phyloP scores from a whole-genome alignment of 2,888 invertebrate genomes.

The Mongoloraphidia duomilia region DNA sequence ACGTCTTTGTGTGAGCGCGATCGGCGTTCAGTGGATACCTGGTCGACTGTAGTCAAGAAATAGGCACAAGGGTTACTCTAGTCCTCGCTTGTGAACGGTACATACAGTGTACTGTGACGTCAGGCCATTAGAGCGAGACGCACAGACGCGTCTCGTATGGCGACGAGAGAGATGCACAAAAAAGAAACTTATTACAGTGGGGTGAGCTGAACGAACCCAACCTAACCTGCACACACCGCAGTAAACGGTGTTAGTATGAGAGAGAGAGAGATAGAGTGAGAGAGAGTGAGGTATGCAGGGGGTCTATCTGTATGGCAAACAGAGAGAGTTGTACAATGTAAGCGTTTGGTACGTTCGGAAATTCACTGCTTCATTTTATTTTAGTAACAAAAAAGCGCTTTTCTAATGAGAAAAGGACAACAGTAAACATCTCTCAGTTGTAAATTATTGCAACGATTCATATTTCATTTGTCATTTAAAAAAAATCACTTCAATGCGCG shows the following conservation, averaged over 20 bases:
- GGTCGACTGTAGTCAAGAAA: slow-evolving; percentile 30
- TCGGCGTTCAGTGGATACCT: slow-evolving; percentile 16
- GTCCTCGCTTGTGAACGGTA: slow-evolving; percentile 2
- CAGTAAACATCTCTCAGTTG: too few species aligned
- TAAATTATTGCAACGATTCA: too few species aligned
- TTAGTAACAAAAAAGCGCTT: too few species aligned
- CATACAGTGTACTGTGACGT: slow-evolving; percentile 28
- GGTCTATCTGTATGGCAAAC: too few species aligned
- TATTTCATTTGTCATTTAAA: too few species aligned
- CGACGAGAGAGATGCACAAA: slow-evolving; percentile 19
- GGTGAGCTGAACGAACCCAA: slow-evolving; percentile 26
- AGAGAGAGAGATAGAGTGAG: too few species aligned
- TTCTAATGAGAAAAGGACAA: too few species aligned
- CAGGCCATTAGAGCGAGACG: slow-evolving; percentile 22
- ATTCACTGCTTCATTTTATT: too few species aligned
- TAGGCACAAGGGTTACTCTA: slow-evolving; percentile 29
- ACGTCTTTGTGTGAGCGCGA: slow-evolving; percentile 27
- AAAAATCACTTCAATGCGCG: too few species aligned
- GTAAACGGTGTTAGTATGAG: neutral
- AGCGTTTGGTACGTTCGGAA: too few species aligned
- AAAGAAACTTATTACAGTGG: slow-evolving; percentile 29
- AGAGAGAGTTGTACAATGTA: too few species aligned
- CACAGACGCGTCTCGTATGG: slow-evolving; percentile 3
- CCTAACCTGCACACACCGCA: slow-evolving; percentile 23
- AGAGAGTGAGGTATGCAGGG: too few species aligned